Evolutionary conservation across 2,113 vertebrate species (phyloP).

Genomic region (Malurus elegans): DNA sequence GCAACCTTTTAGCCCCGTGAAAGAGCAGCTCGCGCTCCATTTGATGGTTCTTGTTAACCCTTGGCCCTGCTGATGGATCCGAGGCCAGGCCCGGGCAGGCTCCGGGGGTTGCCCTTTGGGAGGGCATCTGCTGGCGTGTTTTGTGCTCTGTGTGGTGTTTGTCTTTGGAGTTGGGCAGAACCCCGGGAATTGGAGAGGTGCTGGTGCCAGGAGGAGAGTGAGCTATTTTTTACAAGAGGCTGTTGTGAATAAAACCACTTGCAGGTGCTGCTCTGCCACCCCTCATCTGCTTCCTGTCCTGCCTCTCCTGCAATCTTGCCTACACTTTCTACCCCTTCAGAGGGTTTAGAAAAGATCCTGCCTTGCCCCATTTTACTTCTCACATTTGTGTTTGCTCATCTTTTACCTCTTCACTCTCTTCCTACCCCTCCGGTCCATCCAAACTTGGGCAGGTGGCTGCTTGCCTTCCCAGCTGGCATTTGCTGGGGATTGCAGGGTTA

Average conservation of each 20-base stretch:
- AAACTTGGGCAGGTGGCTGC: neutral
- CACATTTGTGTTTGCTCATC: neutral
- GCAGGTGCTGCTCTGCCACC: neutral
- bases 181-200: accelerated
- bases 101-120: accelerated
- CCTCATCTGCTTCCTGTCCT: neutral
- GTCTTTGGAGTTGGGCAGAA: neutral
- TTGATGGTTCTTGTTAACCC: constrained; percentile 27
- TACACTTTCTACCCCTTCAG: accelerated
- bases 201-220: neutral
- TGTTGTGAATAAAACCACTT: neutral
- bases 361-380: neutral
- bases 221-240: neutral
- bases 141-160: neutral
- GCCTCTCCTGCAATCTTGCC: neutral
- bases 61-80: neutral
- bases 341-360: neutral
- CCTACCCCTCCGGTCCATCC: neutral
- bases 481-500: constrained; percentile 9
- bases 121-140: accelerated
- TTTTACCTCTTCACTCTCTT: neutral
- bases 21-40: neutral
- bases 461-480: neutral
- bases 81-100: neutral
- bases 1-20: neutral